Evolutionary conservation across 1,140 invertebrate genomes (phyloP).

Genomic region (Globodera ellingtonae): DNA sequence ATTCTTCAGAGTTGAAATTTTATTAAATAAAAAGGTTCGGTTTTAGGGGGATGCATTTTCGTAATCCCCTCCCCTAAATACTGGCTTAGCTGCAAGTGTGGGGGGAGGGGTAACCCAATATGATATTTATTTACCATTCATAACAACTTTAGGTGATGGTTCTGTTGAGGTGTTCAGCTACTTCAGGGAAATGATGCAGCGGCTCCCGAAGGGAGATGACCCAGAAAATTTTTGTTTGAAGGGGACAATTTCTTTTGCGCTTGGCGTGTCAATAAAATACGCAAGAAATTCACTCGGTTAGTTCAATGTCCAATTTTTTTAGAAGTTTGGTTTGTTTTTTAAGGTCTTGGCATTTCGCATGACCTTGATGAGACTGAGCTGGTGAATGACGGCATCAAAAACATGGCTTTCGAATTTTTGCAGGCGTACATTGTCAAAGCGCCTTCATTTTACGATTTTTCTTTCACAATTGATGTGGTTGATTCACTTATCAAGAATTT

Average conservation of each 20-base stretch:
- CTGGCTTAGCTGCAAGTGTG: too few species aligned
- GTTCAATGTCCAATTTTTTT: neutral
- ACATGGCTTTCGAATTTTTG: constrained; percentile 31
- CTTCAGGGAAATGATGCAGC: constrained; percentile 1
- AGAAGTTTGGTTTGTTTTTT: neutral
- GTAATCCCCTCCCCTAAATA: neutral
- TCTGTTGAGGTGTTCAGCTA: constrained; percentile 30
- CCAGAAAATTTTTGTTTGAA: constrained; percentile 24
- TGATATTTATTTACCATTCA: neutral
- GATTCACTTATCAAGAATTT: constrained; percentile 35
- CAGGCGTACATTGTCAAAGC: constrained; percentile 22
- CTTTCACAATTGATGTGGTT: constrained; percentile 29
- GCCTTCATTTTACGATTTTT: constrained; percentile 22
- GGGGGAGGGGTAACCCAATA: too few species aligned
- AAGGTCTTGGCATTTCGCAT: constrained; percentile 30
- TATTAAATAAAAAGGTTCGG: too few species aligned
- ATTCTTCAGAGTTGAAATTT: too few species aligned
- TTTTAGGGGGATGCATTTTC: too few species aligned
- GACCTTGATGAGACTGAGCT: constrained; percentile 28
- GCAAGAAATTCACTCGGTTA: constrained; percentile 30
- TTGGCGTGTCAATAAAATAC: constrained; percentile 34
- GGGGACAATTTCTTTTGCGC: constrained; percentile 21
- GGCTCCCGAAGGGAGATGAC: neutral
- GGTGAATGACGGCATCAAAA: constrained; percentile 29
- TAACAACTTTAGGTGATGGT: constrained; percentile 28